phyloP scores from a whole-genome alignment of 1,140 invertebrate genomes.

The Acarapis woodi region DNA sequence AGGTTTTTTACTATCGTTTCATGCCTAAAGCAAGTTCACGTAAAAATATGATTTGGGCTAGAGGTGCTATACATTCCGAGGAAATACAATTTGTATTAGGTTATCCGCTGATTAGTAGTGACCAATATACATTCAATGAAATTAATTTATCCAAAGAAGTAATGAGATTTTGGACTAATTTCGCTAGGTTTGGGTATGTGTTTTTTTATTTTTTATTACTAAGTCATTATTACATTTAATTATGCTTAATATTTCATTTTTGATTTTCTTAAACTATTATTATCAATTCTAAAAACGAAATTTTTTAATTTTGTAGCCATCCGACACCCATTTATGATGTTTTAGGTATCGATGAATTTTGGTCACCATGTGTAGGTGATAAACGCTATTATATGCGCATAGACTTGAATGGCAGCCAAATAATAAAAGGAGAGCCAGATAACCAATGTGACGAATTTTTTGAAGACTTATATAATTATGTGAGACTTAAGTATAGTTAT shows the following conservation, averaged over 20 bases:
- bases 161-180: conserved; percentile 10
- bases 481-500: background rate
- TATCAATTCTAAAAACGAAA: background rate
- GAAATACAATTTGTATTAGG: conserved; percentile 12
- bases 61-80: conserved; percentile 9
- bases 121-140: conserved; percentile 8
- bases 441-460: background rate
- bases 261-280: background rate
- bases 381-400: background rate
- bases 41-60: background rate
- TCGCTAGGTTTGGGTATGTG: conserved; percentile 10
- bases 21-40: background rate
- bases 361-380: background rate
- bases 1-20: background rate
- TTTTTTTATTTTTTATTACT: too few relatives aligned
- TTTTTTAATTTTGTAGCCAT: too few relatives aligned
- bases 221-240: too few relatives aligned
- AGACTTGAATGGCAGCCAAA: background rate
- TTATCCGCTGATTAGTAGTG: conserved; percentile 4
- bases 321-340: background rate
- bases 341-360: background rate
- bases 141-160: conserved; percentile 9
- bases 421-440: background rate
- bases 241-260: too few relatives aligned
- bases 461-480: background rate